A percentile compares a stretch with the other conserved stretches of the same genome.
These are phyloP conservation scores for Scelioninae gen. 2 DNA, from an alignment of 2,888 invertebrate genomes.

Conservation along the genomic window DNA sequence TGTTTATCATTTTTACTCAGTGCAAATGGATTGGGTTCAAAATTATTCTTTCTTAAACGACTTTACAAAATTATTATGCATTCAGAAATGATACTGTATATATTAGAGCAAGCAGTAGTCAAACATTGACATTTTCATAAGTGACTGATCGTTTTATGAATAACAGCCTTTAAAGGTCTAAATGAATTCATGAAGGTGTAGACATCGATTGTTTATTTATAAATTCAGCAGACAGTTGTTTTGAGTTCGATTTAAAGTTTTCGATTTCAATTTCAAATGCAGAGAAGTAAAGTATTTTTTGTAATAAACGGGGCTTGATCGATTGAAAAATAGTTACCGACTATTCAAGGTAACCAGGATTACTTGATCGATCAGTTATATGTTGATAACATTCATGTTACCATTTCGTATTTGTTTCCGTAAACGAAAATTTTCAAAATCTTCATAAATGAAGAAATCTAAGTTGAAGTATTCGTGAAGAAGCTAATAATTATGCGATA, in stretches of 20 bases:
- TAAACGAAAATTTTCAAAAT: too few relatives aligned
- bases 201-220: conserved; percentile 7
- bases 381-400: too few relatives aligned
- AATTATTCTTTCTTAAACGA: too few relatives aligned
- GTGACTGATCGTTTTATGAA: too few relatives aligned
- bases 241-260: not conserved
- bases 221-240: conserved; percentile 1
- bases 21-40: too few relatives aligned
- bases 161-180: too few relatives aligned
- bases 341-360: conserved; percentile 12
- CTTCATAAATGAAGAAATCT: conserved; percentile 1
- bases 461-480: conserved; percentile 21
- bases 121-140: too few relatives aligned
- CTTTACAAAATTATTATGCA: too few relatives aligned
- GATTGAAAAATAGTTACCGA: not conserved
- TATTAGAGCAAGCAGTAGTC: too few relatives aligned
- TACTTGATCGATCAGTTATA: conserved; percentile 6
- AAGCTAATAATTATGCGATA: conserved; percentile 1
- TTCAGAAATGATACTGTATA: too few relatives aligned
- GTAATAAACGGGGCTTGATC: conserved; percentile 8
- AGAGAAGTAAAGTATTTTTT: conserved; percentile 7
- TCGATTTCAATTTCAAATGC: conserved; percentile 24
- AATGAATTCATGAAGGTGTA: not conserved
- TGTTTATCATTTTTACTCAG: too few relatives aligned
- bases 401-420: too few relatives aligned